These are phyloP conservation scores for Eriocheir sinensis DNA, from an alignment of 1,140 invertebrate genomes.

Conservation along the genomic window DNA sequence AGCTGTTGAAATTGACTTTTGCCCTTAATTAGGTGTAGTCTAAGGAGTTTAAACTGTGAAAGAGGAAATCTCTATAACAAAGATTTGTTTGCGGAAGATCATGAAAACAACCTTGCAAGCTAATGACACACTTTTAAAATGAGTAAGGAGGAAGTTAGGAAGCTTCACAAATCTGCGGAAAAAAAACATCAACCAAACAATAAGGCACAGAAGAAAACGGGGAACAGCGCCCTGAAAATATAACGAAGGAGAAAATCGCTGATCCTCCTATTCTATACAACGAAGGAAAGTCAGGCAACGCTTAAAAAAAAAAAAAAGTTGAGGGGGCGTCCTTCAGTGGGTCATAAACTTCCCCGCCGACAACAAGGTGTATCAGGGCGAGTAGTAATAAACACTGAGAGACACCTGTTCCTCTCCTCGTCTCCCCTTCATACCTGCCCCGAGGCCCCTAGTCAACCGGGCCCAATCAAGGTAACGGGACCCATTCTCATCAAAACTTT, in stretches of 20 bases:
- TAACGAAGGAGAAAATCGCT: neutral
- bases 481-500: constrained; percentile 16
- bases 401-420: neutral
- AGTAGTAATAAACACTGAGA: neutral
- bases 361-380: neutral
- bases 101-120: too few relatives aligned
- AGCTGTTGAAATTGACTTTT: neutral
- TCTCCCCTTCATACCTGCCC: neutral
- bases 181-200: too few relatives aligned
- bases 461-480: constrained; percentile 18
- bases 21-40: too few relatives aligned
- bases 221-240: neutral
- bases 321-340: neutral
- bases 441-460: too few relatives aligned
- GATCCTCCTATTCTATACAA: neutral
- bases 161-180: too few relatives aligned
- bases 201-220: too few relatives aligned
- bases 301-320: neutral
- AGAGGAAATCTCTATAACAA: too few relatives aligned
- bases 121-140: too few relatives aligned
- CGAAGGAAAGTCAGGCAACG: neutral
- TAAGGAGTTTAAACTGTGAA: too few relatives aligned
- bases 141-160: too few relatives aligned
- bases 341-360: neutral
- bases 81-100: too few relatives aligned